Base-by-base conservation (phyloP, 2,797 vertebrate species). In the Onychomys arenicola region DNA sequence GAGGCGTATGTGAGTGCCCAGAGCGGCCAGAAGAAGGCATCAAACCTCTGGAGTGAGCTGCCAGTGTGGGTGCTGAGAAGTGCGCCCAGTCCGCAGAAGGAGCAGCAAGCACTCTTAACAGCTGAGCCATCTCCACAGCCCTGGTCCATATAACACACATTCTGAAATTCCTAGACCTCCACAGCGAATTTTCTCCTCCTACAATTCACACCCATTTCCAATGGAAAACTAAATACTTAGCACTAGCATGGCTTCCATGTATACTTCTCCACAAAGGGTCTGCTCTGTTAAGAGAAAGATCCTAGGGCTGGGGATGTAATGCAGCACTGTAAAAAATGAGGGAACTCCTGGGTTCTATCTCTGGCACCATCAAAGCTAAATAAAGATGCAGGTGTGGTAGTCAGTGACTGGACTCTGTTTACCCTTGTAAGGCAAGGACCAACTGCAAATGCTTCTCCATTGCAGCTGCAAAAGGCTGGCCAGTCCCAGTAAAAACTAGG, bases 161-260 rank as follows among this genome's bases (percentile, higher is more conserved):
- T 94, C 67, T 49, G 37, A 25, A 67, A 93, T 80, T 14, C 87
- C 17, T 69, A 21, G 55, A 57, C 57, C 12, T 81, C 88, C 87
- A 88, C 94, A 89, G 52, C 34, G 67, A 73, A 37, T 73, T 91
- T 87, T 85, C 89, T 81, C 63, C 69, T 89, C 23, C 85, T 77
- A 57, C 7, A 95, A 93, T 75, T 71, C 46, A 88, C 37, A 95
- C 43, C 69, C 46, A 91, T 71, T 86, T 87, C 3, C 59, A 95
- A 57, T 27, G 61, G 19, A 77, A 95, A 93, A 92, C 91, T 13
- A 86, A 89, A 90, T 6, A 91, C 75, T 49, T 77, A 91, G 87
- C 25, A 76, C 27, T 61, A 81, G 46, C 83, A 90, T 61, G 96
- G 27, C 43, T 88, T 92, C 55, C 81, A 52, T 77, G 46, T 67